Conservation (phyloP, 2,797 vertebrate species). For the Poecilia picta region DNA sequence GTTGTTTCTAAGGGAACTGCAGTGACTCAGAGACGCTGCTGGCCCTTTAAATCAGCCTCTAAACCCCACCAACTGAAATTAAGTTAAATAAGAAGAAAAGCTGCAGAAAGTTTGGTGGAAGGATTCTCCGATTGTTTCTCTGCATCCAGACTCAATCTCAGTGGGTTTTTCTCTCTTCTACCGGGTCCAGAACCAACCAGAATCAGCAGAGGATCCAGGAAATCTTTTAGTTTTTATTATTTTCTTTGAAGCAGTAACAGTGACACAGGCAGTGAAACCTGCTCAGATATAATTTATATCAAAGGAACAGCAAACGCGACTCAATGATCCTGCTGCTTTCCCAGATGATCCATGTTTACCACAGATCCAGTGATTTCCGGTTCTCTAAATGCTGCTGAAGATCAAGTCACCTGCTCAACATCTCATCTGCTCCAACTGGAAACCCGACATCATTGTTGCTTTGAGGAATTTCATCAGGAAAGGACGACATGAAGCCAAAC, state of each 20-base stretch:
- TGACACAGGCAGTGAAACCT: neutral
- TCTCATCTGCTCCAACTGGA: slow-evolving; percentile 15
- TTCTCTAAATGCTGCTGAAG: neutral
- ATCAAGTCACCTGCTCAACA: too few species aligned
- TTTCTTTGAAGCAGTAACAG: neutral
- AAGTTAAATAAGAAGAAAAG: neutral
- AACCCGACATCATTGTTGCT: neutral
- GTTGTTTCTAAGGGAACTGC: too few species aligned
- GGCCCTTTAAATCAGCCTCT: neutral
- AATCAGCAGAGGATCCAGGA: neutral
- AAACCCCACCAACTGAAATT: too few species aligned
- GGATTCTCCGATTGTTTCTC: neutral
- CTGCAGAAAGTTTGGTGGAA: neutral
- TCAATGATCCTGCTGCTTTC: too few species aligned
- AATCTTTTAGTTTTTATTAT: neutral
- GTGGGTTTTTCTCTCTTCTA: slow-evolving; percentile 13
- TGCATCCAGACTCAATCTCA: slow-evolving; percentile 5
- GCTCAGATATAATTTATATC: neutral
- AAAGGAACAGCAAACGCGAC: neutral
- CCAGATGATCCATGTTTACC: neutral
- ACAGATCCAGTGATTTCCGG: neutral
- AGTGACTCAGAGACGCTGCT: neutral
- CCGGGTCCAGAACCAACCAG: slow-evolving; percentile 5
- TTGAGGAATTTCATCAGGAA: neutral
- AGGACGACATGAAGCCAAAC: neutral